phyloP scores from a whole-genome alignment of 2,888 invertebrate species.

The Heliconius aoede region DNA sequence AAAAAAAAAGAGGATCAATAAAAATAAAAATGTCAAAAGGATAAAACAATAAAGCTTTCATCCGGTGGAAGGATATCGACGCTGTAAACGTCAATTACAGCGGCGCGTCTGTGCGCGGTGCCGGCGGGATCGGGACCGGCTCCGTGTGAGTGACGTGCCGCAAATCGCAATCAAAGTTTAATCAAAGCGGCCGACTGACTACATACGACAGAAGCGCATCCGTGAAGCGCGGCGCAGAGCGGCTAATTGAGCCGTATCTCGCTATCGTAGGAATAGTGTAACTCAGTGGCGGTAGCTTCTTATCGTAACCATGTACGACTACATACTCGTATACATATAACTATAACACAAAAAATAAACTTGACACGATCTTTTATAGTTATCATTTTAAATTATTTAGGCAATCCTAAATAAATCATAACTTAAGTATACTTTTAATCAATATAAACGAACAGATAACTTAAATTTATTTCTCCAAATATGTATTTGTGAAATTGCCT shows the following conservation, averaged over 20 bases:
- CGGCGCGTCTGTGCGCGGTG: conserved; percentile 29
- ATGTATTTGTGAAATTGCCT: conserved; percentile 7
- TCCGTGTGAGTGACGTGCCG: conserved; percentile 67
- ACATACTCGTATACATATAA: no score
- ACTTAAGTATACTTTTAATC: background rate
- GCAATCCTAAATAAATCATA: background rate
- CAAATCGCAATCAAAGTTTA: conserved; percentile 75
- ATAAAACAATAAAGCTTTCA: conserved; percentile 30
- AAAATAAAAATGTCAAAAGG: conserved; percentile 29
- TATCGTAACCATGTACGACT: conserved; percentile 8
- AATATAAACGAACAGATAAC: background rate
- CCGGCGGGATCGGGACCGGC: conserved; percentile 44
- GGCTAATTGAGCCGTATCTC: conserved; percentile 80
- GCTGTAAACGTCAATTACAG: conserved; percentile 43
- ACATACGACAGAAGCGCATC: conserved; percentile 54
- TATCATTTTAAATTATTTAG: background rate
- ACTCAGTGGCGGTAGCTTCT: conserved; percentile 33
- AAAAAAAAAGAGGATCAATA: conserved; percentile 30
- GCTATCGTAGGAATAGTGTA: conserved; percentile 48
- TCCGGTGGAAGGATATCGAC: conserved; percentile 37
- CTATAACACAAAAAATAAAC: background rate
- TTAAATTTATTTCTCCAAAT: background rate
- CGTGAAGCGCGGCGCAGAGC: conserved; percentile 45
- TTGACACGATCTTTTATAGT: no score
- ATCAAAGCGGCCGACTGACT: conserved; percentile 75